Evolutionary conservation across 2,113 vertebrate species (phyloP), one percentile per base, ranked within the genome.

Genomic region (Chascanopsetta lugubris): DNA sequence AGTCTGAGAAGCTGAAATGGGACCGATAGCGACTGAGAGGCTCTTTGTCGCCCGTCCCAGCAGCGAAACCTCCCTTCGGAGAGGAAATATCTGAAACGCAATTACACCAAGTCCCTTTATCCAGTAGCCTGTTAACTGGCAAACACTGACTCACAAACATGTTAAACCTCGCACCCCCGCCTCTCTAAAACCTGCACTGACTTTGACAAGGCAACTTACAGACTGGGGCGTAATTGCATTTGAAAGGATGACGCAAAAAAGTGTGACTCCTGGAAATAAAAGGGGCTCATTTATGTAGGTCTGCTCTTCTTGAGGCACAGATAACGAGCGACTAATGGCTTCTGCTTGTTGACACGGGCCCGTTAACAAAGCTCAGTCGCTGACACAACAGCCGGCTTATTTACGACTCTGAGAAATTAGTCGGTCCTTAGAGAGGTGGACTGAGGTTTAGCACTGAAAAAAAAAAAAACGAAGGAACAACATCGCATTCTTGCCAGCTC

Each of bases 311-410:
- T 68, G 65, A 70, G 70, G 82, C 13, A 5, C 24, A 77, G 68
- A 85, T 73, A 80, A 86, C 72, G 57, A 53, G 30, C 21, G 32
- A 58, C 67, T 71, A 84, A 85, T 77, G 75, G 61, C 49, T 58
- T 70, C 69, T 13, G 61, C 60, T 80, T 78, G 82, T 78, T 77
- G 77, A 90, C 76, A 86, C 45, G 38, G 51, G 51, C 64, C 46
- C 0, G 48, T 53, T 67, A 64, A 69, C 43, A 49, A 81, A 48
- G 67, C 70, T 64, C 48, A 27, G 69, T 4, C n/a, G 26, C 72
- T 61, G 66, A 85, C 75, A 76, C 74, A 84, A 85, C 80, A 80
- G 56, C 74, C 40, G 54, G 72, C 84, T 84, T 80, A 84, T 89
- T 90, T 80, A 83, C 24, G 10, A 75, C 61, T 56, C 63, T 32